phyloP scores from a whole-genome alignment of 2,888 invertebrate genomes.

The Epinotia ramella region DNA sequence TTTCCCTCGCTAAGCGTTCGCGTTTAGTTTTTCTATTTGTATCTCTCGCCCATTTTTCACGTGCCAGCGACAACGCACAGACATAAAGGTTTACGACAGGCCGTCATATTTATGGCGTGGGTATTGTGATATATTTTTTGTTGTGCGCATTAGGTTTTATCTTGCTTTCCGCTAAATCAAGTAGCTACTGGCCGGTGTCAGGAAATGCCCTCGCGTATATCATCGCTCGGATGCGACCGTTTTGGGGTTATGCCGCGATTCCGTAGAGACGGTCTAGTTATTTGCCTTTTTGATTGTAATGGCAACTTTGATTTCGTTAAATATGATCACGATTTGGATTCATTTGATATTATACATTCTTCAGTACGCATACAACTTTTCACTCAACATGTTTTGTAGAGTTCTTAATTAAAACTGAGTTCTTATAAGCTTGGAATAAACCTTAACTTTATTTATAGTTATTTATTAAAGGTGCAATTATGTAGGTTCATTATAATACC shows the following conservation, averaged over 20 bases:
- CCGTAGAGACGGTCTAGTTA: slow-evolving; percentile 65
- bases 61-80: slow-evolving; percentile 80
- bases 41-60: slow-evolving; percentile 82
- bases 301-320: slow-evolving; percentile 62
- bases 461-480: background rate
- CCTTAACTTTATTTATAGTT: too few species aligned
- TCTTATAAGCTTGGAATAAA: background rate
- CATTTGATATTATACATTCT: background rate
- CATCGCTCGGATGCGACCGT: slow-evolving; percentile 78
- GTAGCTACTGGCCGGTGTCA: slow-evolving; percentile 85
- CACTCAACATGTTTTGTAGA: background rate
- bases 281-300: slow-evolving; percentile 74
- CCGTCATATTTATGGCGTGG: slow-evolving; percentile 83
- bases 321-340: background rate
- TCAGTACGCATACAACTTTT: background rate
- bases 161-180: slow-evolving; percentile 86
- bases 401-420: too few species aligned
- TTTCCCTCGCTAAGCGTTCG: slow-evolving; percentile 12
- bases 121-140: slow-evolving; percentile 85
- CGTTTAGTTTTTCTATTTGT: slow-evolving; percentile 64
- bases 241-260: slow-evolving; percentile 78
- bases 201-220: slow-evolving; percentile 83
- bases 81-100: slow-evolving; percentile 85
- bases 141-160: slow-evolving; percentile 85
- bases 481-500: background rate